Conservation (phyloP, 2,888 invertebrate species). For the Caenorhabditis sp. region DNA sequence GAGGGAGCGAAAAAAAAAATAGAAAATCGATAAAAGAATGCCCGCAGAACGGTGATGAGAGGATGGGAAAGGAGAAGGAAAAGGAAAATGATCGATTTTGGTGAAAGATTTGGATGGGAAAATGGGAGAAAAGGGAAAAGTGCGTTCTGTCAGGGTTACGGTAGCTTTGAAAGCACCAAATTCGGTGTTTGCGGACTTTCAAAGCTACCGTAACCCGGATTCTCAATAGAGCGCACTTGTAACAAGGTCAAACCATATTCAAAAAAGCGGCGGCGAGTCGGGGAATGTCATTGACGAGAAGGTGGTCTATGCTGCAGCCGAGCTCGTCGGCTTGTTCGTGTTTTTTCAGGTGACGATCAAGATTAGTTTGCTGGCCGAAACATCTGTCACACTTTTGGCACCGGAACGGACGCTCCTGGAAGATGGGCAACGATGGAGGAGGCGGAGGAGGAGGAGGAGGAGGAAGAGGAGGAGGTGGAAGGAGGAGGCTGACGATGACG, state of each 20-base stretch:
- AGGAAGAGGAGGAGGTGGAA: neutral
- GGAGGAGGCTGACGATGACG: conserved; percentile 14
- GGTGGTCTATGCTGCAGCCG: no score
- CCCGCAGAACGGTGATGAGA: no score
- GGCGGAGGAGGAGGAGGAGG: conserved; percentile 1
- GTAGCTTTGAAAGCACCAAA: neutral
- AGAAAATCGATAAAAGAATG: no score
- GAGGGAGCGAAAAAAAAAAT: no score
- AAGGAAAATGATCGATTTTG: no score
- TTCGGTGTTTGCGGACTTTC: no score
- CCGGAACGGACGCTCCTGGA: conserved; percentile 86
- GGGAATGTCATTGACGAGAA: conserved; percentile 23
- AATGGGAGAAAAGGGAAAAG: conserved; percentile 1
- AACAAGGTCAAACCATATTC: conserved; percentile 18
- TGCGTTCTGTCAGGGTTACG: conserved; percentile 2
- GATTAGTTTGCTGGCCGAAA: conserved; percentile 99
- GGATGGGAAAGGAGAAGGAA: no score
- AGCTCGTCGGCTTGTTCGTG: conserved; percentile 87
- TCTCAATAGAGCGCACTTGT: conserved; percentile 32
- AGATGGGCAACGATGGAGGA: conserved; percentile 25
- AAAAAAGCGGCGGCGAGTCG: conserved; percentile 23
- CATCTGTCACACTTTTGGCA: conserved; percentile 96
- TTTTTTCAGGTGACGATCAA: conserved; percentile 97
- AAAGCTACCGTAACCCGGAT: neutral
- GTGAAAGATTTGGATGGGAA: conserved; percentile 7